These are phyloP conservation scores for Bombylius discolor DNA, from an alignment of 2,888 invertebrate genomes.

Conservation along the genomic window DNA sequence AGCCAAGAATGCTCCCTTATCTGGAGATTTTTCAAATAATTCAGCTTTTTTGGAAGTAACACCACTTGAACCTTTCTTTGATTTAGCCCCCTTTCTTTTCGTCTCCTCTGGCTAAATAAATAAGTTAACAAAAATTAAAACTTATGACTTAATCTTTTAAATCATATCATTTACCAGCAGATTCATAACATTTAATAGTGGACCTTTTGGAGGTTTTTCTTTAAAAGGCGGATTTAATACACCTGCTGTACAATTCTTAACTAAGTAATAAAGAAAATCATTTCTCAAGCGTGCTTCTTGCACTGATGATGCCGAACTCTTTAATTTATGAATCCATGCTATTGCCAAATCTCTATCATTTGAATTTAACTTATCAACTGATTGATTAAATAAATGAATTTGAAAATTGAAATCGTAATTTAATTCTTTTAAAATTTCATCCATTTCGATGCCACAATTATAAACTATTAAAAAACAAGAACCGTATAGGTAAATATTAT, in stretches of 20 bases:
- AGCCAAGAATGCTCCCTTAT: constrained; percentile 44
- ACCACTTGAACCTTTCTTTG: not conserved
- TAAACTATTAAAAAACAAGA: not conserved
- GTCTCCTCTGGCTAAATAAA: not conserved
- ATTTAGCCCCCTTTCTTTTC: constrained; percentile 4
- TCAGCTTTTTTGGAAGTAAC: constrained; percentile 22
- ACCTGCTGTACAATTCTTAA: constrained; percentile 37
- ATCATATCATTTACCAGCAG: constrained; percentile 30
- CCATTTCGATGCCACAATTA: constrained; percentile 25
- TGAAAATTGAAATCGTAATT: constrained; percentile 44
- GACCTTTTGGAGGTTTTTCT: constrained; percentile 38
- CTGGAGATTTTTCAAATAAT: constrained; percentile 41
- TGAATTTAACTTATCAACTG: constrained; percentile 32
- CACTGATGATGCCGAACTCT: constrained; percentile 34
- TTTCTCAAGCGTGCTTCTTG: constrained; percentile 42
- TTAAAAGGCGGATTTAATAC: constrained; percentile 39
- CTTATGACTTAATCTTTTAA: too few species aligned
- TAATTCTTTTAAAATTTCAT: constrained; percentile 33
- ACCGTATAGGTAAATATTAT: too few species aligned
- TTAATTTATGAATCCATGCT: constrained; percentile 41
- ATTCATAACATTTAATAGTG: constrained; percentile 34
- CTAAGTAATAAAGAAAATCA: constrained; percentile 42
- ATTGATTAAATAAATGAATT: constrained; percentile 38
- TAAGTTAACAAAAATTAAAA: not conserved
- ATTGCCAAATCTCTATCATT: constrained; percentile 34